Conservation (phyloP, 2,113 vertebrate species). For the Piaya cayana region DNA sequence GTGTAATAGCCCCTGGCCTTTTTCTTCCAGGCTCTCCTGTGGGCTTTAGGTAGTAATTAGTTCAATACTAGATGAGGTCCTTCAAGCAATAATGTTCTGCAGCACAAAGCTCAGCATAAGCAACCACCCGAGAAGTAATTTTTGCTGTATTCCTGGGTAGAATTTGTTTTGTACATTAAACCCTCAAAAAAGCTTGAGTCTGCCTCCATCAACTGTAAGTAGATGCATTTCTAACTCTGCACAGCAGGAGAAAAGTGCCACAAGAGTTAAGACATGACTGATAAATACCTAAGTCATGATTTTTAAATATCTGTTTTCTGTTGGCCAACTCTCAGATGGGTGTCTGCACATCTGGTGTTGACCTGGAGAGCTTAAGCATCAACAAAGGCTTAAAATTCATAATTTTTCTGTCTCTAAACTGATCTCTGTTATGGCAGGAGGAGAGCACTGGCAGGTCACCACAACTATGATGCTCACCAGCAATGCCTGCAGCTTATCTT, state of each 20-base stretch:
- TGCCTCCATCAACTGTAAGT: neutral
- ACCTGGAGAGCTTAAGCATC: neutral
- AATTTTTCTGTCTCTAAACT: neutral
- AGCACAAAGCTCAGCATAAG: neutral
- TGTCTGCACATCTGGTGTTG: neutral
- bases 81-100: neutral
- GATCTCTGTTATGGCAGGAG: neutral
- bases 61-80: neutral
- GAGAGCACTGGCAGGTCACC: neutral
- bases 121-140: neutral
- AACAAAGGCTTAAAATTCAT: neutral
- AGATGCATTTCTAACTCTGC: neutral
- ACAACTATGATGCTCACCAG: accelerated
- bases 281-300: neutral
- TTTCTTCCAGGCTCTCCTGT: neutral
- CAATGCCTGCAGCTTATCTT: neutral
- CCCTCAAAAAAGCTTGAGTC: neutral
- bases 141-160: neutral
- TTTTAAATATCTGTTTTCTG: neutral
- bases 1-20: neutral
- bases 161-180: neutral
- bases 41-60: neutral
- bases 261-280: neutral
- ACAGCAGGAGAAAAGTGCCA: neutral
- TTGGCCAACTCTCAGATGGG: neutral